Conservation (phyloP, 2,113 vertebrate genomes). For the Salvelinus alpinus region DNA sequence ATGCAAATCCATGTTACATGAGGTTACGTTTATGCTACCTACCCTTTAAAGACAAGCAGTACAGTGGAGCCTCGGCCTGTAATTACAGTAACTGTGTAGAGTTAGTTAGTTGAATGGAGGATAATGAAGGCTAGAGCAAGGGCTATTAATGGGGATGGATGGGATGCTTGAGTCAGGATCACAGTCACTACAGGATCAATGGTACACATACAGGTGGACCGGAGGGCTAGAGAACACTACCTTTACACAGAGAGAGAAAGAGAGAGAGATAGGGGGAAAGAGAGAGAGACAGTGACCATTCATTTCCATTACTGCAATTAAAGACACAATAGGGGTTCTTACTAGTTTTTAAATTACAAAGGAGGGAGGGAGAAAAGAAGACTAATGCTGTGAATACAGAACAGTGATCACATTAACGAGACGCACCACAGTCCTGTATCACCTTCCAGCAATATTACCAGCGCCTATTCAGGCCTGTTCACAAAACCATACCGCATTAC, state of each 20-base stretch:
- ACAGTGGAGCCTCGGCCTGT: too few relatives aligned
- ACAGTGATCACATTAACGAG: constrained; percentile 17
- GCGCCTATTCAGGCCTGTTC: constrained; percentile 29
- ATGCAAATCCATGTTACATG: too few relatives aligned
- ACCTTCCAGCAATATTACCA: constrained; percentile 38
- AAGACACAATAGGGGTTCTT: too few relatives aligned
- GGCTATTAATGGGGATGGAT: constrained; percentile 80
- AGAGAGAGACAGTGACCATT: constrained; percentile 52
- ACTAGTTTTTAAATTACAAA: constrained; percentile 64
- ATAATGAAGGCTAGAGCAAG: constrained; percentile 74
- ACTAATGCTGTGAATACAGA: constrained; percentile 53
- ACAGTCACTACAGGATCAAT: constrained; percentile 76
- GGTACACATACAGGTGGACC: constrained; percentile 71
- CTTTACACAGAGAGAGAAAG: constrained; percentile 28
- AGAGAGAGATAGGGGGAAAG: not conserved
- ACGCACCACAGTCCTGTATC: constrained; percentile 51
- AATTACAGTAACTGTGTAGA: constrained; percentile 47
- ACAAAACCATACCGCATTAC: constrained; percentile 54
- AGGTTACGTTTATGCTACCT: too few relatives aligned
- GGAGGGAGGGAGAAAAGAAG: constrained; percentile 52
- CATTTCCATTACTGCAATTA: constrained; percentile 28
- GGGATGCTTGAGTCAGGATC: constrained; percentile 75
- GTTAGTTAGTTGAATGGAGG: constrained; percentile 61
- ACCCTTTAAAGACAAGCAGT: too few relatives aligned
- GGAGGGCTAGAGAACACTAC: constrained; percentile 54